phyloP scores from a whole-genome alignment of 2,888 invertebrate species.

The Baronia brevicornis region DNA sequence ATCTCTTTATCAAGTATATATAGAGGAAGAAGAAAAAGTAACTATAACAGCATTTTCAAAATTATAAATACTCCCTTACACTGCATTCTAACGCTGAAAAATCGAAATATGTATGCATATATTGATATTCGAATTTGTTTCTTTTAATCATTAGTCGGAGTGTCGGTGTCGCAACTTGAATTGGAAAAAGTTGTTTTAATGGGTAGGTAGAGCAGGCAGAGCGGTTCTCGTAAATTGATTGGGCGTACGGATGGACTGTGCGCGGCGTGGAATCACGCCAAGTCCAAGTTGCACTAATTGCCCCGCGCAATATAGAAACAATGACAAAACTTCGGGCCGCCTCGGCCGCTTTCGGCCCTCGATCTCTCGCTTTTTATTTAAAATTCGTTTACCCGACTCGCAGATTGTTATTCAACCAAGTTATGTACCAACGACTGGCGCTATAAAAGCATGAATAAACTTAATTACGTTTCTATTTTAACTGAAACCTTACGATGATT shows the following conservation, averaged over 20 bases:
- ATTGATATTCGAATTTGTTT: constrained; percentile 23
- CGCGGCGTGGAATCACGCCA: constrained; percentile 39
- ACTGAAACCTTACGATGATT: constrained; percentile 30
- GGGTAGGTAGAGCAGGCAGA: constrained; percentile 40
- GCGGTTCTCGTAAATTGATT: constrained; percentile 61
- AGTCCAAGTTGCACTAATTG: constrained; percentile 66
- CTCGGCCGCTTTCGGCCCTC: constrained; percentile 46
- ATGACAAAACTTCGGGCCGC: constrained; percentile 66
- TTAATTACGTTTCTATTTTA: constrained; percentile 51
- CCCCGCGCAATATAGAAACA: constrained; percentile 71
- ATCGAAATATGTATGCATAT: constrained; percentile 8
- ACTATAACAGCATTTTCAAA: too few species aligned
- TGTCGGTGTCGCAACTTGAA: constrained; percentile 50
- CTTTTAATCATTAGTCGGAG: constrained; percentile 52
- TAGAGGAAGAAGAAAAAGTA: too few species aligned
- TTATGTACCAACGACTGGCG: constrained; percentile 39
- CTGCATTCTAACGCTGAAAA: too few species aligned
- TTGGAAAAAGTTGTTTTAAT: constrained; percentile 48
- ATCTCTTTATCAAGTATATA: too few species aligned
- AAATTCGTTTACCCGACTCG: constrained; percentile 67
- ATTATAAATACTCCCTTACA: too few species aligned
- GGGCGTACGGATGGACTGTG: constrained; percentile 40
- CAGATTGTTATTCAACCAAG: constrained; percentile 63
- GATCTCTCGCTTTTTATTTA: constrained; percentile 66
- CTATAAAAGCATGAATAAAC: constrained; percentile 57